Evolutionary conservation across 2,888 invertebrate species (phyloP), one percentile per base, ranked within the genome.

Genomic region (Heliconius ethilla): DNA sequence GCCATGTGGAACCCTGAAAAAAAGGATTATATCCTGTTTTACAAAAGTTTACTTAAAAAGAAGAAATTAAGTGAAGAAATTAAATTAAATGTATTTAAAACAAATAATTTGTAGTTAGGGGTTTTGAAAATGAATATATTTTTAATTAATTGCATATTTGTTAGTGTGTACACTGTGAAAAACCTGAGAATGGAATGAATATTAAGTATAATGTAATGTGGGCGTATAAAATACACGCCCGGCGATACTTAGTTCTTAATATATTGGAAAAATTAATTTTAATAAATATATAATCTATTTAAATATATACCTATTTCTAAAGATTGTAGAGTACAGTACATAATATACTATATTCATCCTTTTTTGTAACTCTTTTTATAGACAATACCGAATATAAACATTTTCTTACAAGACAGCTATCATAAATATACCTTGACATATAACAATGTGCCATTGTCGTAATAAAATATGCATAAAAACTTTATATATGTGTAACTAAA

Each of bases 1-100:
- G n/a, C n/a, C n/a, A n/a, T n/a, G n/a, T n/a, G n/a, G 91, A 99
- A 99, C 89, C 98, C 99, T 99, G 96, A 18, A 96, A 96, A 7
- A 90, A 89, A n/a, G 13, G 3, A 37, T 33, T 63, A 33, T n/a
- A 10, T 59, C 4, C 59, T 59, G 22, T 59, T n/a, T n/a, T 59
- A n/a, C n/a, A 59, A 59, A 59, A 22, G 1, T 59, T n/a, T n/a
- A n/a, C n/a, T n/a, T n/a, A 59, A n/a, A 59, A 59, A 59, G 10
- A 10, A 22, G n/a, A 59, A 59, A 59, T n/a, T 18, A n/a, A 59
- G 6, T 29, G 10, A 10, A 22, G n/a, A 59, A 59, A 59, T n/a
- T 18, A n/a, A 59, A 59, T 18, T 18, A 59, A 9, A 59, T 59
- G 3, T 3, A 10, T 10, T 59, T 10, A 7, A 33, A 45, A 15